phyloP scores from a whole-genome alignment of 1,140 invertebrate species.

The Trichonephila inaurata region DNA sequence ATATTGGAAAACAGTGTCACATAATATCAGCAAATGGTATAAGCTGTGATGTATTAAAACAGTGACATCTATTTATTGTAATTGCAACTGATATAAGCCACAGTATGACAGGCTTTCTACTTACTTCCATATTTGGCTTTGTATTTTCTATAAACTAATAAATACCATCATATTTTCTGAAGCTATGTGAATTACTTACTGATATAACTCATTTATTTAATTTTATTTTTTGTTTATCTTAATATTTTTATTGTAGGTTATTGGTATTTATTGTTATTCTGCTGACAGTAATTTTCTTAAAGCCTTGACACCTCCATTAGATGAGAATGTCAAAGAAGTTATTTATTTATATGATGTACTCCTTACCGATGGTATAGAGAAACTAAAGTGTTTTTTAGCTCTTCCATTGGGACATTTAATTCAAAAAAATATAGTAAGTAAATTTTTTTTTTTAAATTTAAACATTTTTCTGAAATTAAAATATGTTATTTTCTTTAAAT shows the following conservation, averaged over 20 bases:
- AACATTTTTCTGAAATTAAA: too few relatives aligned
- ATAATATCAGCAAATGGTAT: too few relatives aligned
- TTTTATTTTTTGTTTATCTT: background rate
- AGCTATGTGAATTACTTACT: too few relatives aligned
- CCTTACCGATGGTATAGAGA: constrained; percentile 70
- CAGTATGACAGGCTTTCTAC: too few relatives aligned
- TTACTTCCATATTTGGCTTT: too few relatives aligned
- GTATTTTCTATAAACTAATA: too few relatives aligned
- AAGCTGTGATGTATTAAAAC: too few relatives aligned
- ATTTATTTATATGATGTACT: constrained; percentile 71
- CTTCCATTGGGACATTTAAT: constrained; percentile 68
- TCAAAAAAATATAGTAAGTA: constrained; percentile 72
- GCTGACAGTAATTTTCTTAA: constrained; percentile 71
- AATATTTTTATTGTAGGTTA: constrained; percentile 33
- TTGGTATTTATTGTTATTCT: constrained; percentile 67
- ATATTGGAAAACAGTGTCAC: too few relatives aligned
- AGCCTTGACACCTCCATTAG: constrained; percentile 63
- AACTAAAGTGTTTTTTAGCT: constrained; percentile 73
- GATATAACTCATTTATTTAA: background rate
- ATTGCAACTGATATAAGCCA: too few relatives aligned
- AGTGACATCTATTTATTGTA: too few relatives aligned
- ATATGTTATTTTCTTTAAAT: too few relatives aligned
- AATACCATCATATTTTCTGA: too few relatives aligned
- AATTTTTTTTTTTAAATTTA: background rate
- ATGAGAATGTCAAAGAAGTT: constrained; percentile 40